Base-by-base conservation (phyloP, 1,140 invertebrate species). In the Microplitis demolitor region DNA sequence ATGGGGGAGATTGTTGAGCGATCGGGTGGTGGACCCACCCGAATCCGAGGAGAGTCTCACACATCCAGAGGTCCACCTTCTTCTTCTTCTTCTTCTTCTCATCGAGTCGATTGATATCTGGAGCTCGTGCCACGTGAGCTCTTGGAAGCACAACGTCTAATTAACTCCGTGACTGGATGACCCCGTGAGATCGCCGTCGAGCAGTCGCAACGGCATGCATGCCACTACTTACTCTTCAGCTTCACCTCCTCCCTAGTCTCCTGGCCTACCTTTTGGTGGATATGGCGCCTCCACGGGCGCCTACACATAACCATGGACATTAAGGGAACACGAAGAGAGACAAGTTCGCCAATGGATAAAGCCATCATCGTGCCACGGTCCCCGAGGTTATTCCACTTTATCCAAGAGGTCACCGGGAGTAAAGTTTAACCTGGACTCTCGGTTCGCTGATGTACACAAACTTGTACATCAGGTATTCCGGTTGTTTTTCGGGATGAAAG, bases 131-230 rank as follows among this genome's bases (percentile, higher is more conserved):
- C 77, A 82, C 78, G 77, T 81, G 78, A 81, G 69, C 76, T 71
- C 39, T 74, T 76, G 69, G 76, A 78, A 82, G 78, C 81, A 84
- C 82, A 72, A 66, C 76, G 80, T 85, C 84, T 87, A 87, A 87
- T 87, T 87, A 87, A 87, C 85, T 87, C 84, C 83, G 84, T 87
- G 85, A 86, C 86, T 85, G 82, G 83, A 74, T 86, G 85, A 87
- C 85, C 86, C 80, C 77, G 69, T 75, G 78, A 83, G 69, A 11
- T 53, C 71, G 53, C 62, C 33, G 70, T 53, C 31, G 13, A 13
- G 24, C 13, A 54, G 39, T 33, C 67, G 60, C 51, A 62, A 53
- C 37, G 58, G 62, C 71, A 73, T 69, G 74, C 74, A 63, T 60
- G 68, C 75, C 54, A 45, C 39, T 45, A 45, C 39, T 45, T 45